Base-by-base conservation (phyloP, 2,113 vertebrate genomes). In the Toxotes jaculatrix region DNA sequence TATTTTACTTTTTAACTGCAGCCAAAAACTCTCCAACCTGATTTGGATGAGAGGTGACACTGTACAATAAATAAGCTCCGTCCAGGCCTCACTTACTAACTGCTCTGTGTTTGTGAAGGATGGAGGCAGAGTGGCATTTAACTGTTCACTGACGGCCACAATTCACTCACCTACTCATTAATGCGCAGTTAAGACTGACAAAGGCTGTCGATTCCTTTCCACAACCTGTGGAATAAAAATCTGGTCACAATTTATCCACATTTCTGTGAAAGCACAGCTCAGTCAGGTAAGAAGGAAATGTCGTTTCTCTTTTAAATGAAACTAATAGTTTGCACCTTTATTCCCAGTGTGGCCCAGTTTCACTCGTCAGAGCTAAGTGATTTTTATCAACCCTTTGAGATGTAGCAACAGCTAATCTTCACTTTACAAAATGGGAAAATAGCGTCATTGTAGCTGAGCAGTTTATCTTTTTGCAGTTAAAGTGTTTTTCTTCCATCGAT, bases 321-420 rank as follows among this genome's bases (percentile, higher is more conserved):
- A 68, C 69, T 68, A 71, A 79, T 71, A 62, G 40, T 36, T 68
- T 83, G 57, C 10, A 27, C 27, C 49, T 45, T 38, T 42, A 4
- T 51, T 4, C 31, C 34, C n/a, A 55, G 27, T 70, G 82, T 77
- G n/a, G 45, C 59, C 51, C 32, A 59, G 65, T 70, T 71, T 60
- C 21, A 4, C 56, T 67, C 53, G 36, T 3, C 2, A 9, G 71
- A 7, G 45, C 72, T 11, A 56, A 23, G 42, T 67, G 40, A 68
- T 74, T 77, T 71, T 72, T 23, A 71, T 85, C 76, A 77, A 72
- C 66, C 8, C 59, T 63, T 57, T 62, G 31, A 74, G 60, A 77
- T 4, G 19, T 16, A 14, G 13, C 62, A 40, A 45, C 64, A 27
- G 43, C 40, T 69, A 72, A 81, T 77, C 36, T 78, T 49, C 17